Evolutionary conservation across 2,797 vertebrate genomes (phyloP), one percentile per base, ranked within the genome.

Genomic region (Tokudaia tokunoshimensis): DNA sequence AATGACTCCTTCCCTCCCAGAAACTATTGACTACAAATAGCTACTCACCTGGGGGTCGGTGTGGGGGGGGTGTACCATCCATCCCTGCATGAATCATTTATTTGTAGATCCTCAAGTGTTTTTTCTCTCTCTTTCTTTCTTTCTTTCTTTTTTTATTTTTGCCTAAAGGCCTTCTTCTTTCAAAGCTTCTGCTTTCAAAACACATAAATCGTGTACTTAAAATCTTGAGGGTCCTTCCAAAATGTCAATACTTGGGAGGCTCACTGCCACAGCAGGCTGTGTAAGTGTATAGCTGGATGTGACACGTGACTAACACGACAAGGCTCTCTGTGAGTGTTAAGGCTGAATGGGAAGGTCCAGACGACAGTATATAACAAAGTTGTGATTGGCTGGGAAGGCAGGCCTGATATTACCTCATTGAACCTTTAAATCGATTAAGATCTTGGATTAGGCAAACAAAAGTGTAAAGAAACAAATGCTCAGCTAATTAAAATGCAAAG

Each of bases 41-140:
- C 50, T 41, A 41, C 2, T 10, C 4, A 57, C 9, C 15, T 31
- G 9, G 26, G 8, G 17, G 17, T 2, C 12, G 22, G n/a, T n/a
- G 9, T 15, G 22, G 22, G 67, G 20, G 7, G 14, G 34, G 85
- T 10, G 52, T 13, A 52, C 52, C 37, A 63, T 11, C 20, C 13
- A 63, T 90, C 87, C n/a, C 41, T 86, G 65, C 63, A 29, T 61
- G 44, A 90, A 22, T 89, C 80, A 79, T 97, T 95, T 90, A 34
- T 93, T 70, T 85, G 12, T 75, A 1, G 79, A n/a, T 92, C 50
- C 41, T 94, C 55, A 87, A 91, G 85, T 65, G 75, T 24, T 17
- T 93, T 92, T 50, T 81, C 59, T 81, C 92, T 91, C 41, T 80
- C 50, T 79, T 76, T 86, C 24, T 84, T 65, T 79, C 83, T 83